phyloP scores from a whole-genome alignment of 2,797 vertebrate genomes.

The Nannoperca obscura region DNA sequence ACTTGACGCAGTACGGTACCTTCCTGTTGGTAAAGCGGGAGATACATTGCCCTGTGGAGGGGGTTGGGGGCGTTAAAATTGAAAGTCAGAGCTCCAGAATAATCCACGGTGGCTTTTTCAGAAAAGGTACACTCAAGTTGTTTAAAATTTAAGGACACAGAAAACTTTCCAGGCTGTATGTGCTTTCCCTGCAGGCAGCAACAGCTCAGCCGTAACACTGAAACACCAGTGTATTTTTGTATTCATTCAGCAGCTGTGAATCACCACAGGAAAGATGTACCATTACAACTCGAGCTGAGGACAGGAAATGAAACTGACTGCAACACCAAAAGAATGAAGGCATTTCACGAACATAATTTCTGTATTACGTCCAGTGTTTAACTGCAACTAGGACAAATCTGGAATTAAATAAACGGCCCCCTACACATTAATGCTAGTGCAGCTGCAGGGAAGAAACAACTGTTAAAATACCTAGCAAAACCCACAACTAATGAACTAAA shows the following conservation, averaged over 20 bases:
- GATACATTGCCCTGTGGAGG: conserved; percentile 92
- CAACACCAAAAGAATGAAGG: background rate
- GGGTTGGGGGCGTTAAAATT: background rate
- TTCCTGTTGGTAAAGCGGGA: conserved; percentile 97
- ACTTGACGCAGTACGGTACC: conserved; percentile 98
- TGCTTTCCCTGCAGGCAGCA: conserved; percentile 17
- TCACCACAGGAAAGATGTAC: conserved; percentile 6
- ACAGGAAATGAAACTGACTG: conserved; percentile 22
- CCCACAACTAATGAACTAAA: background rate
- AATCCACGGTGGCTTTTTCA: conserved; percentile 41
- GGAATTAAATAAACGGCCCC: background rate
- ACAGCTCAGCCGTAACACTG: conserved; percentile 24
- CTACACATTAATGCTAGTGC: background rate
- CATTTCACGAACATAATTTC: background rate
- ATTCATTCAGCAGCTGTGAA: conserved; percentile 31
- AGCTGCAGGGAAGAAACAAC: background rate
- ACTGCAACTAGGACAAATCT: conserved; percentile 10
- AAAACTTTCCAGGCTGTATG: conserved; percentile 28
- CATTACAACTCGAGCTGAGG: conserved; percentile 3
- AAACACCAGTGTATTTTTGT: conserved; percentile 10
- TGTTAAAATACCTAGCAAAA: background rate
- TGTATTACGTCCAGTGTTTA: background rate
- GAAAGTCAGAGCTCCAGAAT: conserved; percentile 58
- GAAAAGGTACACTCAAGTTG: conserved; percentile 27
- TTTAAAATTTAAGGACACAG: conserved; percentile 29